A percentile compares a stretch with the other conserved stretches of the same genome.
Evolutionary conservation across 1,140 invertebrate genomes (phyloP).

Genomic region (Hesperophylax magnus): DNA sequence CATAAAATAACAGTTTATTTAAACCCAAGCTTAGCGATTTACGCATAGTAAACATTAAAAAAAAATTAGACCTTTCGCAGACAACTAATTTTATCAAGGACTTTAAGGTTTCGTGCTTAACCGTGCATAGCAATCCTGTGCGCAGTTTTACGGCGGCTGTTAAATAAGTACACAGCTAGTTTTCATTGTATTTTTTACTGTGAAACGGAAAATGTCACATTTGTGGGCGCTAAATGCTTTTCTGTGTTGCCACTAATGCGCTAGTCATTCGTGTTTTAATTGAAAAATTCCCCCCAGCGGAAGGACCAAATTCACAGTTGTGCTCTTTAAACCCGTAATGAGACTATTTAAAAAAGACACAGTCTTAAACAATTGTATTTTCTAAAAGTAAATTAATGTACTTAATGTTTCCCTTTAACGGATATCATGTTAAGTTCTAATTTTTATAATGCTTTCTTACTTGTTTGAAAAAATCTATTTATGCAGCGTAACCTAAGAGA

Average conservation of each 20-base stretch:
- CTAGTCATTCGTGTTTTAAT: not conserved
- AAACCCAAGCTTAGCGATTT: too few species aligned
- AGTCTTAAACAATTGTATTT: not conserved
- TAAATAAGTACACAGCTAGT: not conserved
- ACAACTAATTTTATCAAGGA: not conserved
- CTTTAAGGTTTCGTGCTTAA: not conserved
- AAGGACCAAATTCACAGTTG: not conserved
- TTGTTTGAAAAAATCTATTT: not conserved
- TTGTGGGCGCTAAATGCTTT: conserved; percentile 17
- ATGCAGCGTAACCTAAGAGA: too few species aligned
- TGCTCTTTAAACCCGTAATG: not conserved
- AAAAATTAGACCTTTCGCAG: not conserved
- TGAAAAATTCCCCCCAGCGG: conserved; percentile 4
- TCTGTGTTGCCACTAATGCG: conserved; percentile 13
- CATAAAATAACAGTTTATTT: too few species aligned
- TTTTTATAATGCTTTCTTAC: not conserved
- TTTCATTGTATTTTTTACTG: not conserved
- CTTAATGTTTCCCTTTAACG: not conserved
- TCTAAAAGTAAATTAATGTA: not conserved
- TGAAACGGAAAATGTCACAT: conserved; percentile 9
- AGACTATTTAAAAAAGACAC: not conserved
- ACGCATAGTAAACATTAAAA: too few species aligned
- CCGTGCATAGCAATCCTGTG: not conserved
- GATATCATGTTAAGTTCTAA: not conserved
- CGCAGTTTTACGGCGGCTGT: not conserved